phyloP scores from a whole-genome alignment of 2,113 vertebrate genomes.

The Scomber japonicus region DNA sequence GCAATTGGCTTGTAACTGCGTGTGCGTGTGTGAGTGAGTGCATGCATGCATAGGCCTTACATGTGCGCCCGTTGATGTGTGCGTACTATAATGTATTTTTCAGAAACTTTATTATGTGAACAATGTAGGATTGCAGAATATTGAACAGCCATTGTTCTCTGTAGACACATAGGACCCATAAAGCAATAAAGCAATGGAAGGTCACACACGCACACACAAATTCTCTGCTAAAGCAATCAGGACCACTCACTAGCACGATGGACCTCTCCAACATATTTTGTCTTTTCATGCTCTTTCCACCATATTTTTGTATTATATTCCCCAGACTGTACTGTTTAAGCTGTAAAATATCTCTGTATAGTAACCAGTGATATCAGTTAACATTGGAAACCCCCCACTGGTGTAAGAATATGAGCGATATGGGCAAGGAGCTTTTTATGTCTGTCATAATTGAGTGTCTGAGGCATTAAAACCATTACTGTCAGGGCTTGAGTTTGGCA shows the following conservation, averaged over 20 bases:
- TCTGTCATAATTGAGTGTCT: constrained; percentile 72
- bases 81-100: constrained; percentile 48
- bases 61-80: constrained; percentile 18
- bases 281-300: constrained; percentile 66
- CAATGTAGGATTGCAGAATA: constrained; percentile 41
- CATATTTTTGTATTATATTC: constrained; percentile 67
- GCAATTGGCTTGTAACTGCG: background rate
- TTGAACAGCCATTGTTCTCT: constrained; percentile 70
- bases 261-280: constrained; percentile 64
- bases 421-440: constrained; percentile 61
- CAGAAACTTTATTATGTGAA: constrained; percentile 38
- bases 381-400: constrained; percentile 70
- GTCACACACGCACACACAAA: constrained; percentile 17
- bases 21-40: background rate
- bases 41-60: background rate
- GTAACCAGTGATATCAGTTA: constrained; percentile 74
- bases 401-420: constrained; percentile 64
- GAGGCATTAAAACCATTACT: constrained; percentile 66
- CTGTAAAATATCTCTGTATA: constrained; percentile 74
- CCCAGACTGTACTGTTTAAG: constrained; percentile 60
- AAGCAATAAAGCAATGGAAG: constrained; percentile 43
- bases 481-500: constrained; percentile 62
- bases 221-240: constrained; percentile 81
- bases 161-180: constrained; percentile 52
- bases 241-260: constrained; percentile 62